These are phyloP conservation scores for Hetaerina titia DNA, from an alignment of 2,888 invertebrate genomes.

Conservation along the genomic window DNA sequence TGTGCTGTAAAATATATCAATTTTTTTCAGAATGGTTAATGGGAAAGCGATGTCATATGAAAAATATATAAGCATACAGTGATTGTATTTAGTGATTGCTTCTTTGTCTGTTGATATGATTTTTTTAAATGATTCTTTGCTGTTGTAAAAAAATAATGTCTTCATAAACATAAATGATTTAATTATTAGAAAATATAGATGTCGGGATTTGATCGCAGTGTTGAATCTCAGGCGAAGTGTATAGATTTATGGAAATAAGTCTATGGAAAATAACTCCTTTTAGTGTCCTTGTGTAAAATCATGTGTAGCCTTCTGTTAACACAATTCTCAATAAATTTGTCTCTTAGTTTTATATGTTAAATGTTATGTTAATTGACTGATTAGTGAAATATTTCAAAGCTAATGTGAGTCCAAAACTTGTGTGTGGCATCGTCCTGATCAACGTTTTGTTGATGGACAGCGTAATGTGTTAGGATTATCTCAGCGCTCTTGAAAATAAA, in stretches of 20 bases:
- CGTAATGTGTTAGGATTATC: too few species aligned
- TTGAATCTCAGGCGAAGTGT: background rate
- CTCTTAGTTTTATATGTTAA: slow-evolving; percentile 15
- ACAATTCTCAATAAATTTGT: slow-evolving; percentile 22
- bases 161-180: background rate
- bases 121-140: slow-evolving; percentile 6
- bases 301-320: slow-evolving; percentile 12
- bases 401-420: too few species aligned
- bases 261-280: background rate
- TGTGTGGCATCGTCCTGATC: too few species aligned
- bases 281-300: background rate
- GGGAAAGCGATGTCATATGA: background rate
- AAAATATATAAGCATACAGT: background rate
- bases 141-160: background rate
- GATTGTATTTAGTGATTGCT: slow-evolving; percentile 31
- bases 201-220: background rate
- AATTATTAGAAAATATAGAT: background rate
- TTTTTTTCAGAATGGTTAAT: background rate
- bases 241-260: background rate
- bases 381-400: too few species aligned
- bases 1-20: background rate
- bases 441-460: too few species aligned
- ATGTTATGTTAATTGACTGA: background rate
- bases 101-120: slow-evolving; percentile 10
- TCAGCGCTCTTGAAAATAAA: too few species aligned